phyloP scores from a whole-genome alignment of 2,888 invertebrate species.

The Orgyia antiqua region DNA sequence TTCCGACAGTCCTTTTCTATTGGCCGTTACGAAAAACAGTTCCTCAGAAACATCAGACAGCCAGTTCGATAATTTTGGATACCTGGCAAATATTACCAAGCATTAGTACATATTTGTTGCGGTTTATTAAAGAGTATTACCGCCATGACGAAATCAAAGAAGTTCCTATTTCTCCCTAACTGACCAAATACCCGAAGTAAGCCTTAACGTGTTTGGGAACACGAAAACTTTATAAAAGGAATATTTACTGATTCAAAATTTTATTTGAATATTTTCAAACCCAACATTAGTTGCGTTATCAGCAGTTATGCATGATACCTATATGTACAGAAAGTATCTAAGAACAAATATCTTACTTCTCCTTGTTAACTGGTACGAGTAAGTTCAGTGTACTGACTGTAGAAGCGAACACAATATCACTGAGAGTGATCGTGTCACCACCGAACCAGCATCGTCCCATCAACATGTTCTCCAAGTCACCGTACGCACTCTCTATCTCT shows the following conservation, averaged over 20 bases:
- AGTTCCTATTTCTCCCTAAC: no score
- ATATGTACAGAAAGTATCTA: no score
- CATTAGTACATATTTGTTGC: no score
- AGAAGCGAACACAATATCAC: slow-evolving; percentile 46
- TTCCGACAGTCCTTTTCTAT: slow-evolving; percentile 50
- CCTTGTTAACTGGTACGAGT: slow-evolving; percentile 45
- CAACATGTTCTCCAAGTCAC: slow-evolving; percentile 44
- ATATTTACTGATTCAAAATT: no score
- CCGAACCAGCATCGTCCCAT: slow-evolving; percentile 38
- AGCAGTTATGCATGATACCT: no score
- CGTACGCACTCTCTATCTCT: slow-evolving; percentile 44
- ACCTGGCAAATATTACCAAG: slow-evolving; percentile 30
- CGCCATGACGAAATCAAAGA: no score
- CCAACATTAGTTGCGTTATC: no score
- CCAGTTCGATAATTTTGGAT: slow-evolving; percentile 44
- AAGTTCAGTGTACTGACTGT: slow-evolving; percentile 49
- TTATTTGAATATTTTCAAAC: no score
- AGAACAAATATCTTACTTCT: no score
- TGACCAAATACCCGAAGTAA: no score
- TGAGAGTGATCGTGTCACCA: slow-evolving; percentile 40
- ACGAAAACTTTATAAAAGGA: no score
- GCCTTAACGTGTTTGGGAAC: no score
- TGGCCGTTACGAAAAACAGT: slow-evolving; percentile 45
- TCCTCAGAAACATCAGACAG: slow-evolving; percentile 45
- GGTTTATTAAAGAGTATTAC: background rate